These are phyloP conservation scores for Remorina albescens DNA, from an alignment of 2,797 vertebrate genomes.

Conservation along the genomic window DNA sequence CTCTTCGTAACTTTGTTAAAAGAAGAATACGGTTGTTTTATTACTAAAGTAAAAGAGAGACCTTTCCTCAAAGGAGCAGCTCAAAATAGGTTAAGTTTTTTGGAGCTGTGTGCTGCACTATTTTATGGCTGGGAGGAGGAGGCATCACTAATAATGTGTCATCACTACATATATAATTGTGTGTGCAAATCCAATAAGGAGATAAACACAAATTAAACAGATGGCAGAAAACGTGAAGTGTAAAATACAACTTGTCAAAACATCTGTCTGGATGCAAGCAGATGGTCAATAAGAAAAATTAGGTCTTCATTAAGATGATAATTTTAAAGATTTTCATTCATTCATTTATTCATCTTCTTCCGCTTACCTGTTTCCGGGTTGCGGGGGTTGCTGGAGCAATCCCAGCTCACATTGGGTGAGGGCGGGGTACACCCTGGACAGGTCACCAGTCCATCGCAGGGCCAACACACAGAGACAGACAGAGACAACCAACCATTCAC, in stretches of 20 bases:
- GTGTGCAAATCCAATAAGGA: not conserved
- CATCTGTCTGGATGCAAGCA: not conserved
- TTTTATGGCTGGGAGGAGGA: not conserved
- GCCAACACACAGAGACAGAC: no score
- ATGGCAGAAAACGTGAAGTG: not conserved
- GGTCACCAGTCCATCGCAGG: no score
- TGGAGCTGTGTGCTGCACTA: not conserved
- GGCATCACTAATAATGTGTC: not conserved
- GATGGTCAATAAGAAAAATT: conserved; percentile 2
- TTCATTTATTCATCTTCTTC: no score
- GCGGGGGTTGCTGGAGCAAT: no score
- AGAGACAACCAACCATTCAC: no score
- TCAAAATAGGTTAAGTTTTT: not conserved
- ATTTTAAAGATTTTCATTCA: no score
- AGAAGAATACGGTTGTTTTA: no score
- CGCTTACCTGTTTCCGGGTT: no score
- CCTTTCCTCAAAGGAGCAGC: not conserved
- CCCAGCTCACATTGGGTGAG: no score
- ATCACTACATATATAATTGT: not conserved
- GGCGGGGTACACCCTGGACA: no score
- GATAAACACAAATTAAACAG: conserved; percentile 4
- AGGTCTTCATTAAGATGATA: not conserved
- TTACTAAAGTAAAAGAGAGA: not conserved
- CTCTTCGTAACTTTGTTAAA: no score
- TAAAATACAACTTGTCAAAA: not conserved